Evolutionary conservation across 2,888 invertebrate species (phyloP).

Genomic region (Schizotus pectinicornis): DNA sequence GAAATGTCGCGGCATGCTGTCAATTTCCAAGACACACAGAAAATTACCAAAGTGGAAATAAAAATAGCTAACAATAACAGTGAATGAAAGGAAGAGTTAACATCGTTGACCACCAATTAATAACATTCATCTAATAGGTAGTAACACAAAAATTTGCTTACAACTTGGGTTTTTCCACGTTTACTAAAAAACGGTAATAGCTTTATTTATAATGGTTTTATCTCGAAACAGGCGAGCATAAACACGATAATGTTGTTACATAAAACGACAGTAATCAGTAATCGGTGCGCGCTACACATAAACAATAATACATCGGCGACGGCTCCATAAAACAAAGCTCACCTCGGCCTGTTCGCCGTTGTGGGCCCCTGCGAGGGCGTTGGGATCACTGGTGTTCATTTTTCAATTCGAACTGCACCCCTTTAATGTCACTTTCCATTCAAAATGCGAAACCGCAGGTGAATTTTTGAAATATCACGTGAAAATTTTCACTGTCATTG

Average conservation of each 20-base stretch:
- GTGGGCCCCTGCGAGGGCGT: constrained; percentile 61
- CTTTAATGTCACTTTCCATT: constrained; percentile 44
- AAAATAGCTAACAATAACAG: too few species aligned
- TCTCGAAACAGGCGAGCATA: neutral
- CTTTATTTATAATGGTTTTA: neutral
- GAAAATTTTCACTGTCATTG: constrained; percentile 66
- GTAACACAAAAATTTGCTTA: constrained; percentile 8
- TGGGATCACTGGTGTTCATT: constrained; percentile 67
- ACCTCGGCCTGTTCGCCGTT: constrained; percentile 65
- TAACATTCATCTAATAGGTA: neutral
- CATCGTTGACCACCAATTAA: neutral
- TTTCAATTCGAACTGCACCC: constrained; percentile 36
- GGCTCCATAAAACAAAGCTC: constrained; percentile 34
- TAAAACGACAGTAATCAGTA: constrained; percentile 10
- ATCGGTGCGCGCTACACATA: constrained; percentile 10
- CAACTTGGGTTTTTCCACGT: constrained; percentile 7
- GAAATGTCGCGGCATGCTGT: too few species aligned
- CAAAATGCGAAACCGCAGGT: constrained; percentile 29
- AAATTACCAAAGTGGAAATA: too few species aligned
- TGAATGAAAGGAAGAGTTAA: too few species aligned
- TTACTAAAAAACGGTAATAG: constrained; percentile 6
- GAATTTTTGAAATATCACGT: constrained; percentile 54
- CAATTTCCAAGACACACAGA: too few species aligned
- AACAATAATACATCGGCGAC: constrained; percentile 21
- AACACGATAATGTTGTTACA: constrained; percentile 12